Evolutionary conservation across 2,888 invertebrate species (phyloP).

Genomic region (Eupithecia abbreviata): DNA sequence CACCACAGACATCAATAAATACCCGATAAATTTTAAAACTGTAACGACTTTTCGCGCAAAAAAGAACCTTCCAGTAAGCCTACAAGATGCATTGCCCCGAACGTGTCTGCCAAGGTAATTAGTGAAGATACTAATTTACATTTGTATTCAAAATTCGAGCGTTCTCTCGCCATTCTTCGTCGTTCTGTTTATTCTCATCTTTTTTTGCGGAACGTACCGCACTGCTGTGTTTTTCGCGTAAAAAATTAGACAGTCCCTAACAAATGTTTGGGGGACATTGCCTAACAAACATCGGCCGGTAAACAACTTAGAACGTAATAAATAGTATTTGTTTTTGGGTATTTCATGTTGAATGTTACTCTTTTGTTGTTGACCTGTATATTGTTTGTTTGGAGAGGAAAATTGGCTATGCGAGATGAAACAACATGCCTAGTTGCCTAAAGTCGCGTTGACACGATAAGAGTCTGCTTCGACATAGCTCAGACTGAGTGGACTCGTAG

Average conservation of each 20-base stretch:
- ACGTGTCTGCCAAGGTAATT: slow-evolving; percentile 82
- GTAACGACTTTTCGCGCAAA: slow-evolving; percentile 71
- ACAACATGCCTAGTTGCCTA: neutral
- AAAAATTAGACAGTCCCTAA: slow-evolving; percentile 79
- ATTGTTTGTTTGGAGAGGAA: neutral
- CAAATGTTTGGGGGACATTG: slow-evolving; percentile 74
- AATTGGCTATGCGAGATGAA: neutral
- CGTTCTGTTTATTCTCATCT: slow-evolving; percentile 83
- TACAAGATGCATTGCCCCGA: slow-evolving; percentile 80
- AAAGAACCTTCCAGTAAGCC: slow-evolving; percentile 79
- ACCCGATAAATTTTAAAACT: slow-evolving; percentile 73
- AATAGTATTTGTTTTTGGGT: slow-evolving; percentile 53
- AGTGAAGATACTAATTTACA: slow-evolving; percentile 84
- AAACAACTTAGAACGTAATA: slow-evolving; percentile 68
- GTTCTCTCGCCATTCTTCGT: slow-evolving; percentile 79
- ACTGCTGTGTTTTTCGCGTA: slow-evolving; percentile 82
- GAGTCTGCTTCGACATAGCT: too few species aligned
- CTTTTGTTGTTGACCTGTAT: slow-evolving; percentile 5
- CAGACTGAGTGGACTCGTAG: too few species aligned
- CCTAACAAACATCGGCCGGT: slow-evolving; percentile 67
- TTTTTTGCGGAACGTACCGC: slow-evolving; percentile 78
- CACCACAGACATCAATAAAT: slow-evolving; percentile 61
- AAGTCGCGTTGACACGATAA: too few species aligned
- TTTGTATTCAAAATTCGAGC: slow-evolving; percentile 85
- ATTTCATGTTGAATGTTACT: slow-evolving; percentile 24